phyloP scores from a whole-genome alignment of 2,888 invertebrate genomes.

The Rotaria sp. region DNA sequence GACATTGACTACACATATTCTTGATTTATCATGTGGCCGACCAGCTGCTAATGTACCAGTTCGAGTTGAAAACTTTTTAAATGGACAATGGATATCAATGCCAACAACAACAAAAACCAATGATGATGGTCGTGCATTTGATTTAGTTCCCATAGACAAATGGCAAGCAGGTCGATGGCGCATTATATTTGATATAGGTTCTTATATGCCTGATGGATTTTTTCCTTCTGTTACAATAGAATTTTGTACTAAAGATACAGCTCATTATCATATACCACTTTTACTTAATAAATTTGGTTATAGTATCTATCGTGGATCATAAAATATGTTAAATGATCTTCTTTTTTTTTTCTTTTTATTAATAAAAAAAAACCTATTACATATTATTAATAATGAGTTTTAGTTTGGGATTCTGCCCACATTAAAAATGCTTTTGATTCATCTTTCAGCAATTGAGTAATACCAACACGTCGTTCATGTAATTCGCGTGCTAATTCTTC shows the following conservation, averaged over 20 bases:
- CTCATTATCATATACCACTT: neutral
- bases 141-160: neutral
- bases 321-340: neutral
- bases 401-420: neutral
- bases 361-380: neutral
- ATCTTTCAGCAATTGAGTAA: neutral
- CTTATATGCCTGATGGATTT: neutral
- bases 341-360: neutral
- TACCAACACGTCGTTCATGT: conserved; percentile 2
- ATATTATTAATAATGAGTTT: neutral
- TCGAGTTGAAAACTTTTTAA: neutral
- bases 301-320: neutral
- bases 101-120: neutral
- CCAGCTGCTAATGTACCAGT: conserved; percentile 31
- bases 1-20: conserved; percentile 31
- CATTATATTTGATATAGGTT: neutral
- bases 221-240: neutral
- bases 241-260: neutral
- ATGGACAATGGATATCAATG: neutral
- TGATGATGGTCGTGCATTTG: neutral
- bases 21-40: conserved; percentile 33
- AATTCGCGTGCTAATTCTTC: conserved; percentile 5
- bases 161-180: conserved; percentile 9
- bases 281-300: neutral
- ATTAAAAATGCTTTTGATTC: neutral